phyloP scores from a whole-genome alignment of 2,113 vertebrate species.

The Lontra canadensis region DNA sequence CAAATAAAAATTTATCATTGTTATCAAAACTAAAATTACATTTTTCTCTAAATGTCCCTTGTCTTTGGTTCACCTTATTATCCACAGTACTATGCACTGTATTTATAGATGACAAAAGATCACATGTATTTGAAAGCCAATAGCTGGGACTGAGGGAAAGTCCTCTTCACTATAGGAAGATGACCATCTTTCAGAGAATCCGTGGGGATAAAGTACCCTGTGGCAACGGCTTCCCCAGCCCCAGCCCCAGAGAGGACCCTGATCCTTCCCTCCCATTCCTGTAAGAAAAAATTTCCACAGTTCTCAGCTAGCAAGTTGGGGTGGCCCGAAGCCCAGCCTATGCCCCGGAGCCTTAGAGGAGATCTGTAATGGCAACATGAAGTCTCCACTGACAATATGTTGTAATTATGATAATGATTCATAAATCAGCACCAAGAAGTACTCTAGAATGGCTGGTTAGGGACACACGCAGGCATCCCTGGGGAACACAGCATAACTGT shows the following conservation, averaged over 20 bases:
- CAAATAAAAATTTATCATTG: not conserved
- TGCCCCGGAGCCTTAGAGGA: not conserved
- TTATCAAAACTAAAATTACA: not conserved
- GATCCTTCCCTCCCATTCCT: not conserved
- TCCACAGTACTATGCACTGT: not conserved
- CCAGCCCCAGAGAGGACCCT: not conserved
- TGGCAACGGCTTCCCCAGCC: not conserved
- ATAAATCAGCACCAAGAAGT: conserved; percentile 62
- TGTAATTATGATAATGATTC: conserved; percentile 65
- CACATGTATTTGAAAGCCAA: not conserved
- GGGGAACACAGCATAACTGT: not conserved
- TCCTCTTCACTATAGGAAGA: not conserved
- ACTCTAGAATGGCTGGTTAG: conserved; percentile 23
- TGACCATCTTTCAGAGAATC: not conserved
- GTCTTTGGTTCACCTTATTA: not conserved
- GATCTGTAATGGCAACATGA: not conserved
- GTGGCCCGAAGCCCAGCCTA: not conserved
- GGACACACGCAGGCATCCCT: conserved; percentile 5
- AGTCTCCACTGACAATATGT: not conserved
- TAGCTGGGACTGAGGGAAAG: not conserved
- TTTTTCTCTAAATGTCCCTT: not conserved
- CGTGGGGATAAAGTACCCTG: not conserved
- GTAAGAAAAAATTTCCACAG: not conserved
- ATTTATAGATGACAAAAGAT: not conserved
- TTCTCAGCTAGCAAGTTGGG: not conserved